Conservation (phyloP, 2,113 vertebrate species). For the Isichthys henryi region DNA sequence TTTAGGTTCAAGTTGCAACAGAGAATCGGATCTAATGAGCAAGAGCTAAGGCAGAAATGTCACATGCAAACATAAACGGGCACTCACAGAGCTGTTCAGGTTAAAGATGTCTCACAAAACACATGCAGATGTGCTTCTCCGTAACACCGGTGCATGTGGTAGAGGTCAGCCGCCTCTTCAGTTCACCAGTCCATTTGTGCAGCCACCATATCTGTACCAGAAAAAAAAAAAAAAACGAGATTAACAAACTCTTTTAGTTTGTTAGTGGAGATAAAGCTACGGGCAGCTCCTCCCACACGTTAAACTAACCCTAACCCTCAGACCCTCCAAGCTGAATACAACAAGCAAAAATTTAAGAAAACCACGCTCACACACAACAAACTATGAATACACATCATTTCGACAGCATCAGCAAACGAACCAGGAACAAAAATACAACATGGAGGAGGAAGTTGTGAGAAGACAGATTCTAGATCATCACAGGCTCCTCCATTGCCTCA, state of each 20-base stretch:
- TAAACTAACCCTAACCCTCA: background rate
- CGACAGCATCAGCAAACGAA: background rate
- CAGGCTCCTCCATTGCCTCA: background rate
- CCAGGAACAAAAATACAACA: background rate
- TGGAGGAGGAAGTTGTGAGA: background rate
- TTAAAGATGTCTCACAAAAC: background rate
- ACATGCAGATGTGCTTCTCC: background rate
- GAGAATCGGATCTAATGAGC: background rate
- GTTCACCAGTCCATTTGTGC: background rate
- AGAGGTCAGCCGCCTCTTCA: background rate
- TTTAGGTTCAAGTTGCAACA: background rate
- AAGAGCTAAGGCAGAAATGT: background rate
- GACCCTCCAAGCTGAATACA: background rate
- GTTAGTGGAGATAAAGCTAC: background rate
- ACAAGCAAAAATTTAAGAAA: background rate
- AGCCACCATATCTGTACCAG: background rate
- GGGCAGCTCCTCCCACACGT: background rate
- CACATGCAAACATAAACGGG: background rate
- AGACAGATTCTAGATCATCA: background rate
- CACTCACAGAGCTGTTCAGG: background rate
- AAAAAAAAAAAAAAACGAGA: background rate
- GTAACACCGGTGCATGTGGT: background rate
- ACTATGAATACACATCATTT: background rate
- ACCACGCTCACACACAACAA: background rate
- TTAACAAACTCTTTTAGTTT: background rate